A percentile compares a stretch with the other conserved stretches of the same genome.
Conservation (phyloP, 2,888 invertebrate genomes). For the Melieria omissa region DNA sequence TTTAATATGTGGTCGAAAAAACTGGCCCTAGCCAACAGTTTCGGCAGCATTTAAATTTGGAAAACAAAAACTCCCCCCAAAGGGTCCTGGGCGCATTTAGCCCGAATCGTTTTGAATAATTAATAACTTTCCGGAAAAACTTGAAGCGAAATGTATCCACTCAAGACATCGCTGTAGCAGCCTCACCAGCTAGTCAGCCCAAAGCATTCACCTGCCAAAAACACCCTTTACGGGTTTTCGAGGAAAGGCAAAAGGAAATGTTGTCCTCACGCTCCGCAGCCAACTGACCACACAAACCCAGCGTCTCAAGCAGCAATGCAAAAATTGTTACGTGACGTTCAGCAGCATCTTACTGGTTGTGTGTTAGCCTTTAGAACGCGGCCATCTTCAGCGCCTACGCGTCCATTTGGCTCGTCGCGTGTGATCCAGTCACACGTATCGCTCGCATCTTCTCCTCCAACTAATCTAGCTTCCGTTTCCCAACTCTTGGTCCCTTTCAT, state of each 20-base stretch:
- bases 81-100: not conserved
- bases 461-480: too few species aligned
- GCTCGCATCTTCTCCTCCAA: too few species aligned
- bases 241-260: not conserved
- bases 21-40: not conserved
- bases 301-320: too few species aligned
- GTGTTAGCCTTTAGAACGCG: too few species aligned
- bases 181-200: not conserved
- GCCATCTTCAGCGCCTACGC: too few species aligned
- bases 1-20: too few species aligned
- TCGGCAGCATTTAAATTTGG: not conserved
- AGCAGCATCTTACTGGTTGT: too few species aligned
- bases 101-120: not conserved
- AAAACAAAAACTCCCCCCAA: conserved; percentile 9
- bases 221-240: not conserved
- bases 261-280: not conserved
- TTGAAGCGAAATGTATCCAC: not conserved
- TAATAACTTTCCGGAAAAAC: not conserved
- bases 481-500: too few species aligned
- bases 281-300: too few species aligned
- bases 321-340: too few species aligned
- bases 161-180: not conserved
- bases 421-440: too few species aligned
- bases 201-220: not conserved
- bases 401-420: too few species aligned